Evolutionary conservation across 1,140 invertebrate species (phyloP), one percentile per base, ranked within the genome.

Genomic region (Leucophenga varia): DNA sequence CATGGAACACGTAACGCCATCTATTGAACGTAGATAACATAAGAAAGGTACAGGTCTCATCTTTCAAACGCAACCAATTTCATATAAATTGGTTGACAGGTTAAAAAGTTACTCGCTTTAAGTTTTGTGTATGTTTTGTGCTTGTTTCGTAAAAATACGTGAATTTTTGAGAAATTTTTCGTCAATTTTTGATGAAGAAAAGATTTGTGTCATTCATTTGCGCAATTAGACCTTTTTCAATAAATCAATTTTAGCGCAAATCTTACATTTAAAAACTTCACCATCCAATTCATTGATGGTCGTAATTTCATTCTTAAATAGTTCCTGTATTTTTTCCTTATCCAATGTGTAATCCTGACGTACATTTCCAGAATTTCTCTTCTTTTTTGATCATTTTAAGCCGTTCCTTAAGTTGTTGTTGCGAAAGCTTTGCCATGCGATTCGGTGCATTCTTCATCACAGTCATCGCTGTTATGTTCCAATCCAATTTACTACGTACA

Each of bases 221-320:
- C 20, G 60, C 55, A n/a, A 54, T 55, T 2, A 74, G 49, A 31
- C 69, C 25, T 74, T 74, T 34, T 72, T 67, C 16, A 74, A 57
- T 35, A 73, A 43, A 40, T 73, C 72, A 13, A 74, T 73, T 36
- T 74, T 74, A 32, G 49, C 47, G 47, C 71, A 73, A 8, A 73
- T 72, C 18, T 52, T 58, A 38, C 70, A 73, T 22, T 71, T 73
- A 31, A 65, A 72, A 3, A 73, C 64, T 30, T 73, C 67, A 19
- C 65, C 64, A 32, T 64, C 59, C n/a, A 65, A 38, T 32, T 59
- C 54, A 12, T 16, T 51, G 54, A 32, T 57, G 46, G 39, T 14
- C 3, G 61, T 61, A 9, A 61, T 58, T 1, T 58, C 57, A 37
- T 68, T 52, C 43, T 71, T 69, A 19, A 73, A 65, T n/a, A 10